Percentiles rank a stretch among this genome's conserved stretches.
phyloP scores from a whole-genome alignment of 53 echinoderm and acorn worm genomes.

The Stichopus horrens region DNA sequence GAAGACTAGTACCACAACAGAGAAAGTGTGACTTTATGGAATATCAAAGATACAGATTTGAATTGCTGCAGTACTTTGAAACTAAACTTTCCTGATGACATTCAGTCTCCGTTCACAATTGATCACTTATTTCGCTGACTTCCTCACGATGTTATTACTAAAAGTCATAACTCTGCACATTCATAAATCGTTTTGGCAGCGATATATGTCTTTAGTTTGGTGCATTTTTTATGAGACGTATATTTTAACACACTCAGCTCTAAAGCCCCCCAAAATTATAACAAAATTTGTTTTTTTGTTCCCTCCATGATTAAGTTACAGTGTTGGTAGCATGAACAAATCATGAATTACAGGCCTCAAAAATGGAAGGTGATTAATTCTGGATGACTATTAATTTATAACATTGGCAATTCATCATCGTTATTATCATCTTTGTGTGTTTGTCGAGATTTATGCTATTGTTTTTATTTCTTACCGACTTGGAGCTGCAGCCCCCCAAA shows the following conservation, averaged over 20 bases:
- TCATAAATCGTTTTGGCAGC: not conserved
- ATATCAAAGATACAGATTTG: too few species aligned
- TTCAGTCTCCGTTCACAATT: too few species aligned
- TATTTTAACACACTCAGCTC: not conserved
- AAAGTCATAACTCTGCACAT: not conserved
- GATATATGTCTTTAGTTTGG: too few species aligned
- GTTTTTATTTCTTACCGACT: too few species aligned
- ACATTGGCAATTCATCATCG: not conserved
- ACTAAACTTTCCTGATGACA: too few species aligned
- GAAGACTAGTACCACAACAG: too few species aligned
- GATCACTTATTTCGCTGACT: too few species aligned
- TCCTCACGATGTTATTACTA: not conserved
- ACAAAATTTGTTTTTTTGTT: not conserved
- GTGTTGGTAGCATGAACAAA: not conserved
- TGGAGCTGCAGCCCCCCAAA: too few species aligned
- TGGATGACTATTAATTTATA: not conserved
- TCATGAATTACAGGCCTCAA: not conserved
- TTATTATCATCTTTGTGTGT: not conserved
- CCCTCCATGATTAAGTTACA: not conserved
- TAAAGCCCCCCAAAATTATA: not conserved
- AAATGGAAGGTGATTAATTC: not conserved
- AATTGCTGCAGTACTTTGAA: too few species aligned
- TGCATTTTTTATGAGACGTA: not conserved
- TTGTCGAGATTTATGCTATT: too few species aligned
- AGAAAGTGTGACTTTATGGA: too few species aligned